Evolutionary conservation across 2,888 invertebrate genomes (phyloP), one percentile per base, ranked within the genome.

Genomic region (Eurytoma adleriae): DNA sequence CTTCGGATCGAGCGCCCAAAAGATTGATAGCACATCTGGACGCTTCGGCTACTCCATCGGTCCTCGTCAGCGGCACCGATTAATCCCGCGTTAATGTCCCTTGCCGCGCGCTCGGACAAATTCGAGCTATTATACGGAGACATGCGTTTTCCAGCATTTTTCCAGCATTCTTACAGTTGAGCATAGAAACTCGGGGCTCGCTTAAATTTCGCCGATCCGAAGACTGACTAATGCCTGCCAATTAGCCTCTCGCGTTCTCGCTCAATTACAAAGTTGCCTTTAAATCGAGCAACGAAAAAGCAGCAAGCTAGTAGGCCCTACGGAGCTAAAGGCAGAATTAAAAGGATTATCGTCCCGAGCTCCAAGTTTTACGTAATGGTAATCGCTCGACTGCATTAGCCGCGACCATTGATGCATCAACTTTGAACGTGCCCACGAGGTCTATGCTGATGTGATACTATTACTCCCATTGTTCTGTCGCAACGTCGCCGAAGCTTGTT

Each of bases 401-500:
- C 30, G 30, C 30, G 70, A 62, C 66, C 82, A 82, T 82, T 79
- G 79, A 81, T 79, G 82, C 82, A 82, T 79, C 79, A 73, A 79
- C 64, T 70, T 77, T 73, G 69, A 79, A 59, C 64, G 59, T 62
- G 79, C 67, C 68, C 62, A 74, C 50, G 73, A 74, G 73, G 70
- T 72, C 67, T 82, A 79, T 78, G 74, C 54, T 74, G 77, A 80
- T 74, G 77, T 30, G 77, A 71, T 75, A 78, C 82, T 80, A 82
- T 82, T 80, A 82, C 80, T 82, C 80, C 78, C 74, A 82, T 82
- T 82, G 78, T 82, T 75, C 80, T 82, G 80, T 82, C 78, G 79
- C n/a, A 78, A 80, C 64, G 79, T 78, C 71, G 61, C 64, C 59
- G 73, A 76, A 73, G 79, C 59, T 79, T 79, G 77, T 76, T 79